Conservation (phyloP, 2,113 vertebrate species). For the Proterorhinus semilunaris region DNA sequence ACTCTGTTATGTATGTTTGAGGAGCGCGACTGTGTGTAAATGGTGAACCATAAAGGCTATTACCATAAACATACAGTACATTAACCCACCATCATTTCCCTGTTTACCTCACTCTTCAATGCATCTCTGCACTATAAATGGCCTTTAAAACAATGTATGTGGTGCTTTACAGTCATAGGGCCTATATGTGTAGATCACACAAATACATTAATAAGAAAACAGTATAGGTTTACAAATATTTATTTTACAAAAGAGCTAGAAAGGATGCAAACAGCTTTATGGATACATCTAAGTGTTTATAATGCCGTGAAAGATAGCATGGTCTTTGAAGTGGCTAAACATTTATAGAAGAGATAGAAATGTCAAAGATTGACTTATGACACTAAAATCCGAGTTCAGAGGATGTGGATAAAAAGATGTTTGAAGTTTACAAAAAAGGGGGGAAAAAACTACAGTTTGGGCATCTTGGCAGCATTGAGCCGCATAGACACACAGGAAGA, state of each 20-base stretch:
- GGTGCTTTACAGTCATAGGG: not conserved
- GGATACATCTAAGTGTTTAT: conserved; percentile 40
- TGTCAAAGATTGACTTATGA: conserved; percentile 47
- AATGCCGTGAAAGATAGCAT: conserved; percentile 8
- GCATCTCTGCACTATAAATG: not conserved
- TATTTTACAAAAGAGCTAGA: conserved; percentile 82
- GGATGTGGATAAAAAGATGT: conserved; percentile 9
- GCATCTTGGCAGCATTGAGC: conserved; percentile 91
- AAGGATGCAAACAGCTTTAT: conserved; percentile 49
- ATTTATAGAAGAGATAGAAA: conserved; percentile 35
- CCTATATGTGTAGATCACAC: conserved; percentile 3
- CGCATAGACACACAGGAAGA: conserved; percentile 89
- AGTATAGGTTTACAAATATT: conserved; percentile 64
- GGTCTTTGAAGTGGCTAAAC: conserved; percentile 37
- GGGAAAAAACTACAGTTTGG: conserved; percentile 83
- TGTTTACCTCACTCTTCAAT: conserved; percentile 27
- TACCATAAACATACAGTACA: no score
- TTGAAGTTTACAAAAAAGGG: conserved; percentile 3
- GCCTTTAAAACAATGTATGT: not conserved
- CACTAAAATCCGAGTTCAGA: conserved; percentile 28
- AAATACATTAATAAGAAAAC: conserved; percentile 1
- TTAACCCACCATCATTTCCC: conserved; percentile 14
- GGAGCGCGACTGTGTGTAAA: conserved; percentile 5
- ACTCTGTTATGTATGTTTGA: not conserved
- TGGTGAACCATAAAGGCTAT: not conserved